These are phyloP conservation scores for Hippasteria phrygiana DNA, from an alignment of 53 echinoderm and acorn worm genomes.

Conservation along the genomic window DNA sequence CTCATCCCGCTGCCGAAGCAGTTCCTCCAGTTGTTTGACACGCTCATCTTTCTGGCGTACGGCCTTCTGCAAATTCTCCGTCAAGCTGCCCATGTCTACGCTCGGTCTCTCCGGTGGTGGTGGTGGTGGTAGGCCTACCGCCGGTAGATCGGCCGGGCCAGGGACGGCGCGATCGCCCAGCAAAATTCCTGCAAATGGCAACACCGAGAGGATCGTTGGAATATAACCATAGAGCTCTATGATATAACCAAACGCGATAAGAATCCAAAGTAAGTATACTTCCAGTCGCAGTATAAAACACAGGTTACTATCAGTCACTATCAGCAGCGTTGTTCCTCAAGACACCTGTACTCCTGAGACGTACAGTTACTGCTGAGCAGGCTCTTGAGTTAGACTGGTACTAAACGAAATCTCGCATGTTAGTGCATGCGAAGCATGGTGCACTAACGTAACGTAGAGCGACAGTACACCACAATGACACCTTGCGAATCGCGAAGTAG, in stretches of 20 bases:
- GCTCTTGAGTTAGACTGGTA: too few relatives aligned
- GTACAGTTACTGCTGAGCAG: too few relatives aligned
- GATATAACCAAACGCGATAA: not conserved
- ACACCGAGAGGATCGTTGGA: not conserved
- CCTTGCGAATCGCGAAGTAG: too few relatives aligned
- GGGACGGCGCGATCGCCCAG: not conserved
- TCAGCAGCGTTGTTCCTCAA: not conserved
- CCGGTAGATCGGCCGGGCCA: not conserved
- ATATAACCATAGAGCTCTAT: not conserved
- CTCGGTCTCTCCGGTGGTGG: not conserved
- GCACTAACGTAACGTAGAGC: too few relatives aligned
- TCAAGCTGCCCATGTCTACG: constrained; percentile 84
- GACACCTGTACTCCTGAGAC: not conserved
- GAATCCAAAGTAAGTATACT: constrained; percentile 8
- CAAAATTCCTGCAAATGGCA: constrained; percentile 51
- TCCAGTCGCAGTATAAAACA: not conserved
- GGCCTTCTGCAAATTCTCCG: constrained; percentile 92
- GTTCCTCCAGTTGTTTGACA: constrained; percentile 79
- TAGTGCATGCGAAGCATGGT: not conserved
- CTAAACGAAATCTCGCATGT: too few relatives aligned
- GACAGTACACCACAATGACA: too few relatives aligned
- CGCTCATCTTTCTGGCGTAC: constrained; percentile 86
- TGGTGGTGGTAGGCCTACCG: not conserved
- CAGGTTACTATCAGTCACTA: not conserved
- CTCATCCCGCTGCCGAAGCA: constrained; percentile 80